Evolutionary conservation across 1,140 invertebrate species (phyloP), one percentile per base, ranked within the genome.

Genomic region (Drosophila prosaltans): DNA sequence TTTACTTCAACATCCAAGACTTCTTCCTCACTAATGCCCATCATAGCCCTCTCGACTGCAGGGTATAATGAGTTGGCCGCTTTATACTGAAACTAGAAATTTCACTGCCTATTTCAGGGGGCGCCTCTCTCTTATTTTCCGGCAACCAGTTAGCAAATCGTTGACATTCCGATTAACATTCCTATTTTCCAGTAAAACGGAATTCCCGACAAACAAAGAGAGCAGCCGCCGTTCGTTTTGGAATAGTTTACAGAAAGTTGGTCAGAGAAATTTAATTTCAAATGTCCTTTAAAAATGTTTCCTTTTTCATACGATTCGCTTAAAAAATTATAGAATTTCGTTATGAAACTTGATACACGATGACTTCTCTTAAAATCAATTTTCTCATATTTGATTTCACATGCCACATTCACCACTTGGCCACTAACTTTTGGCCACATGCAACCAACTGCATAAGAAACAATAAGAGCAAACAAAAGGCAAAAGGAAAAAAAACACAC

Each of bases 341-440:
- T 16, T 16, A 16, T 16, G 16, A 16, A 16, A 16, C 16, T 16
- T 16, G 16, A 16, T 16, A 16, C 16, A 16, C 16, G 16, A 16
- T 16, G 16, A 16, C 16, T 3, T 10, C 26, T 10, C 5, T 40
- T 30, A 54, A 16, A 55, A 75, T 68, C 55, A 62, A 69, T 65
- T 74, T 59, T 54, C 74, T 75, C 8, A 61, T 57, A 78, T 77
- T 71, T 77, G 55, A 77, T 61, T 65, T 51, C 6, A 24, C 45
- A 65, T 54, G 41, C 45, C 5, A 32, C 45, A 65, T 28, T 48
- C 26, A 41, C 41, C 61, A 41, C 41, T 30, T 21, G 43, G 6
- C 60, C 58, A 32, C 57, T 59, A 40, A 57, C 54, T 10, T 36
- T 41, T 11, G 65, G 65, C 51, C 72, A 65, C 72, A 76, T 69